Evolutionary conservation across 2,888 invertebrate species (phyloP).

Genomic region (Campoplex capitator): DNA sequence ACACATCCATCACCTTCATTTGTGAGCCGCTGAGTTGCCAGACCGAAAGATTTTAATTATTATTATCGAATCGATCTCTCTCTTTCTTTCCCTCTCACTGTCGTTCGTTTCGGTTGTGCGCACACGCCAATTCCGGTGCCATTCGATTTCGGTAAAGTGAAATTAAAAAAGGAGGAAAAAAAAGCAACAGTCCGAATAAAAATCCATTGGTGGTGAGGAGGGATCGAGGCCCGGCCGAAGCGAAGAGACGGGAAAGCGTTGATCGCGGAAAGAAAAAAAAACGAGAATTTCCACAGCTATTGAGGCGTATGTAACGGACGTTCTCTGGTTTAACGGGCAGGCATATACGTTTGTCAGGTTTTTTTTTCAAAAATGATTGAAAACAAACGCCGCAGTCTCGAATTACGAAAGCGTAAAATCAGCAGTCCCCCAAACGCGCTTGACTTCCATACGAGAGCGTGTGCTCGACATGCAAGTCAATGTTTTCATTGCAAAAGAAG

Average conservation of each 20-base stretch:
- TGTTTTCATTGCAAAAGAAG: conserved; percentile 40
- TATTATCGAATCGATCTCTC: conserved; percentile 67
- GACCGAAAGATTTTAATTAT: conserved; percentile 79
- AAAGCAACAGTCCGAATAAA: conserved; percentile 41
- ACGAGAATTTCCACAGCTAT: conserved; percentile 48
- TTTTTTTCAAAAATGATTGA: conserved; percentile 36
- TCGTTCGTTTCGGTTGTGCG: conserved; percentile 53
- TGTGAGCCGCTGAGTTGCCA: conserved; percentile 67
- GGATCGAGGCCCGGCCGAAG: conserved; percentile 12
- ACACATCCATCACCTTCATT: conserved; percentile 45
- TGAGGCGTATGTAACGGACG: conserved; percentile 63
- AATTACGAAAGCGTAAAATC: conserved; percentile 60
- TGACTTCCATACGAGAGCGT: conserved; percentile 6
- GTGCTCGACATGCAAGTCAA: conserved; percentile 30
- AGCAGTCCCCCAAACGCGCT: conserved; percentile 16
- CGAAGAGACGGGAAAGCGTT: conserved; percentile 28
- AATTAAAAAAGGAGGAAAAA: conserved; percentile 35
- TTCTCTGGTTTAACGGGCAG: conserved; percentile 41
- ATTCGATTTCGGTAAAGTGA: conserved; percentile 47
- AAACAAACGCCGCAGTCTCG: conserved; percentile 47
- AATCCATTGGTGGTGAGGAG: conserved; percentile 34
- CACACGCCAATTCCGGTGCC: conserved; percentile 61
- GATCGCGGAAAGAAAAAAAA: conserved; percentile 40
- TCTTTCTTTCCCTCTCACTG: not conserved
- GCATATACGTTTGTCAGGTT: conserved; percentile 32